These are phyloP conservation scores for Calliopum simillimum DNA, from an alignment of 2,888 invertebrate species.

Conservation along the genomic window DNA sequence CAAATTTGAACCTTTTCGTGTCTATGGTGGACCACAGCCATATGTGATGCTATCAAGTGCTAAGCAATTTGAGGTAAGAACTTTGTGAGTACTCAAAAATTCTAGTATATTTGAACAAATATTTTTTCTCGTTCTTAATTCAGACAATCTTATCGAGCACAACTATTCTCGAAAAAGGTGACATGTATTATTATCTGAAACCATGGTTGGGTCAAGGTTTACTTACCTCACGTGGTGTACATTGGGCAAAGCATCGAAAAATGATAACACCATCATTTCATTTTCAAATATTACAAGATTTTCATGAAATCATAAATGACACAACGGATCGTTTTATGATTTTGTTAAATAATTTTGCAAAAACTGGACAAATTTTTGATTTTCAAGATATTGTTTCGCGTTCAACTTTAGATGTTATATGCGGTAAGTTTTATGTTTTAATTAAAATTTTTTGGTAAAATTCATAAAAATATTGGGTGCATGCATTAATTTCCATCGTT, in stretches of 20 bases:
- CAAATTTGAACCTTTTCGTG: conserved; percentile 42
- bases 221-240: conserved; percentile 62
- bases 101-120: too few species aligned
- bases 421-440: conserved; percentile 43
- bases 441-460: too few species aligned
- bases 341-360: conserved; percentile 45
- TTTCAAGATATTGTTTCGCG: conserved; percentile 68
- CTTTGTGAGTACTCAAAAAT: neutral
- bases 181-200: conserved; percentile 60
- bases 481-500: too few species aligned
- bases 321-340: conserved; percentile 68
- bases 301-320: conserved; percentile 63
- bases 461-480: too few species aligned
- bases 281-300: conserved; percentile 52
- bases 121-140: neutral
- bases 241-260: conserved; percentile 68
- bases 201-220: conserved; percentile 68
- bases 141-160: conserved; percentile 59
- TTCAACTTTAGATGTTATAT: conserved; percentile 68
- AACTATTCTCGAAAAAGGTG: conserved; percentile 66
- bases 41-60: conserved; percentile 46
- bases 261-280: conserved; percentile 69
- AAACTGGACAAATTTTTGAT: conserved; percentile 60
- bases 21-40: conserved; percentile 46
- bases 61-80: conserved; percentile 47